These are phyloP conservation scores for Helicoverpa armigera DNA, from an alignment of 1,140 invertebrate genomes.

Conservation along the genomic window DNA sequence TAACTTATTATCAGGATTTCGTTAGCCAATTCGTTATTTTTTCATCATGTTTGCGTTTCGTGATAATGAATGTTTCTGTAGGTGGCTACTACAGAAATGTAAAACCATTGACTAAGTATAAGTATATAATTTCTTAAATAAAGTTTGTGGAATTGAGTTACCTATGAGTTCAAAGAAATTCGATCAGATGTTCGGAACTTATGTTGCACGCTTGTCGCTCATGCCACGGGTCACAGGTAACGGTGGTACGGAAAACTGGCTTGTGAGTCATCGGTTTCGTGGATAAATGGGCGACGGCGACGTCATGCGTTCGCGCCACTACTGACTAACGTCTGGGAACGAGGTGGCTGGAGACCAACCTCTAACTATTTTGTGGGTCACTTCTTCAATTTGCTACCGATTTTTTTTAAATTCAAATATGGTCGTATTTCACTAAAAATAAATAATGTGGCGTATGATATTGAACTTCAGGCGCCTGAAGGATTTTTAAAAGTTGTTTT, in stretches of 20 bases:
- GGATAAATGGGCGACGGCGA: slow-evolving; percentile 48
- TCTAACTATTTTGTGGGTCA: slow-evolving; percentile 24
- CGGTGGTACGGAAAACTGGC: slow-evolving; percentile 73
- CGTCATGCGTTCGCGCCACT: slow-evolving; percentile 57
- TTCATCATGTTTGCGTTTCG: too few species aligned
- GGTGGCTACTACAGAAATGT: too few species aligned
- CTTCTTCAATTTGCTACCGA: not conserved
- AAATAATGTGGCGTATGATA: not conserved
- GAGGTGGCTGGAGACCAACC: not conserved
- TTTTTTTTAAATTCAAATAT: not conserved
- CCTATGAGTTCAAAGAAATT: too few species aligned
- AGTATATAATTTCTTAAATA: too few species aligned
- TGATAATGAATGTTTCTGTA: too few species aligned
- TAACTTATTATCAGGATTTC: too few species aligned
- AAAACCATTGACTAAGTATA: too few species aligned
- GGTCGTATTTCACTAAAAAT: not conserved
- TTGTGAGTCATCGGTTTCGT: slow-evolving; percentile 68
- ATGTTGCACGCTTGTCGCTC: slow-evolving; percentile 7
- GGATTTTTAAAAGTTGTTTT: too few species aligned
- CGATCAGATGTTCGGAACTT: too few species aligned
- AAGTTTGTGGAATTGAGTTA: too few species aligned
- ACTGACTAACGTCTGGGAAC: slow-evolving; percentile 52
- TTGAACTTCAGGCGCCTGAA: too few species aligned
- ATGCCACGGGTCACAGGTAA: slow-evolving; percentile 54
- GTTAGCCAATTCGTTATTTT: too few species aligned